A percentile compares a stretch with the other conserved stretches of the same genome.
Evolutionary conservation across 2,113 vertebrate species (phyloP).

Genomic region (Agapornis roseicollis): DNA sequence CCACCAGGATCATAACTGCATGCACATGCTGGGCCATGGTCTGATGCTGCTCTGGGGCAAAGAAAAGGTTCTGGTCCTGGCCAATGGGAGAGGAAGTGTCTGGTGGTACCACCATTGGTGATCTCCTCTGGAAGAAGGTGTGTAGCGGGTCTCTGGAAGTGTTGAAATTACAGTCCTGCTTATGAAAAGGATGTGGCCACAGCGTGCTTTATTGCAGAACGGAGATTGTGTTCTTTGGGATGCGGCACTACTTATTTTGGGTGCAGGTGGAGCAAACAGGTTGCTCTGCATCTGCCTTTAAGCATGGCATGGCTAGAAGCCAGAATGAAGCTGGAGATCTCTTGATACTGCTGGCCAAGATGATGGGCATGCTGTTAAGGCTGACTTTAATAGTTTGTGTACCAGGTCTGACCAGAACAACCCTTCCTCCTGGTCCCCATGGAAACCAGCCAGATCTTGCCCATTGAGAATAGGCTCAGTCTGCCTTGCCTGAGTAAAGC

Average conservation of each 20-base stretch:
- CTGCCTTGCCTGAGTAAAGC: background rate
- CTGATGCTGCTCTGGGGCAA: background rate
- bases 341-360: rapidly evolving
- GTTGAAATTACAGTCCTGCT: background rate
- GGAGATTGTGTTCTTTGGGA: background rate
- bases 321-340: background rate
- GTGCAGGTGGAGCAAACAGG: rapidly evolving
- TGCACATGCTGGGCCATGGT: background rate
- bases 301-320: background rate
- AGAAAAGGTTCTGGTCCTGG: background rate
- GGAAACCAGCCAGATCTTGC: background rate
- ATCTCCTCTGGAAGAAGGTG: background rate
- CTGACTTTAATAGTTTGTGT: background rate
- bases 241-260: background rate
- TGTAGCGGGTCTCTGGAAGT: background rate
- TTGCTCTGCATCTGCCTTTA: background rate
- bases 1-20: background rate
- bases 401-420: background rate
- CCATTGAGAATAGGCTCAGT: rapidly evolving
- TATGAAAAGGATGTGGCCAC: rapidly evolving
- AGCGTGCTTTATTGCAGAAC: background rate
- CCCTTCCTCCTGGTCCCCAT: background rate
- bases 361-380: background rate
- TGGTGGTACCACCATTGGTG: background rate
- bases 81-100: background rate